Evolutionary conservation across 92 coral and sea anemone genomes (phyloP), one percentile per base, ranked within the genome.

Genomic region (Zoanthus solanderi): DNA sequence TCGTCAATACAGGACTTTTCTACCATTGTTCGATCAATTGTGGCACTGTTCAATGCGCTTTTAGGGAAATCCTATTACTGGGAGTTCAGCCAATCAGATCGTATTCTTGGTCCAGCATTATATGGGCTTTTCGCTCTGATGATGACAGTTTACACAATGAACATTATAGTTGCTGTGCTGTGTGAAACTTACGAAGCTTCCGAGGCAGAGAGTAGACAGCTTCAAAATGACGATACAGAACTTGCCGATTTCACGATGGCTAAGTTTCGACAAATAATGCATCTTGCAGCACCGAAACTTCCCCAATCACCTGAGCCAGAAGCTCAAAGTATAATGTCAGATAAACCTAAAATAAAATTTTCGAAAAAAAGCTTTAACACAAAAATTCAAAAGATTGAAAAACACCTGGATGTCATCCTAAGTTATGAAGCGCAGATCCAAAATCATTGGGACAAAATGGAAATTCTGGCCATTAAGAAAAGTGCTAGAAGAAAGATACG

Each of bases 121-220:
- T 94, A 88, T 54, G 79, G 90, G 16, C 48, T 73, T 23, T 94
- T 90, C 79, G 88, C 92, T 53, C 60, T 94, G 16, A 89, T 92
- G 5, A 89, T 94, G 98, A 93, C 85, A 2, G 88, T 94, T 5
- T 84, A 93, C 10, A 90, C 94, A 15, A 82, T 94, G 29, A 94
- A 94, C 78, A 94, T 94, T 65, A 93, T 94, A 46, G 90, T 94
- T 3, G 89, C 94, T 7, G 94, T 94, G 10, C 86, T 94, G n/a
- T 93, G 92, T 37, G 77, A 90, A 10, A 89, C 95, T 0, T 93
- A 93, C 86, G 93, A 72, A 29, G 50, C 82, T 10, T 75, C 60
- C 23, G 78, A 85, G 16, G 88, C 52, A 6, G 83, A 86, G 18
- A 71, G 87, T 61, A 76, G 76, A 37, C 81, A 92, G 42, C 34